A percentile compares a stretch with the other conserved stretches of the same genome.
Conservation (phyloP, 2,113 vertebrate genomes). For the Erythrocercus mccallii region DNA sequence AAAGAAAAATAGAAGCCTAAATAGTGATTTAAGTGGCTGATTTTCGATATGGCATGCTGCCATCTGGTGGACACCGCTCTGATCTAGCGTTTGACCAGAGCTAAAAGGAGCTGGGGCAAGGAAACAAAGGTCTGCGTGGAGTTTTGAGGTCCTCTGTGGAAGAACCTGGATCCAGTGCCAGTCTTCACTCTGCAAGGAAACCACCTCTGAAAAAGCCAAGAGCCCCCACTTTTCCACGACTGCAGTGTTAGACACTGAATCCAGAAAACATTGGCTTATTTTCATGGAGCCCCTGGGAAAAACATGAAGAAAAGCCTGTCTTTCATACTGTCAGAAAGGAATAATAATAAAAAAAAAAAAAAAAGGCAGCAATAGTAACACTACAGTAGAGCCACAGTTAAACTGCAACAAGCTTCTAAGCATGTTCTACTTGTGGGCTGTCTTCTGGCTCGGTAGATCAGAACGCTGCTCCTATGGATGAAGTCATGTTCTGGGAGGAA, state of each 20-base stretch:
- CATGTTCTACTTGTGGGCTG: background rate
- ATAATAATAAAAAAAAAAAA: background rate
- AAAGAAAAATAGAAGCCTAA: background rate
- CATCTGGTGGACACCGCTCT: slow-evolving; percentile 57
- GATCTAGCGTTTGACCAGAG: background rate
- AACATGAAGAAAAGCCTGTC: background rate
- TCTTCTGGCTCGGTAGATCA: background rate
- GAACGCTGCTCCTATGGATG: background rate
- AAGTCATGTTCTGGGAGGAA: background rate
- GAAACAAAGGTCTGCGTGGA: background rate
- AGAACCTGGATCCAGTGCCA: background rate
- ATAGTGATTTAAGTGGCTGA: slow-evolving; percentile 46
- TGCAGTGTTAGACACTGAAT: background rate
- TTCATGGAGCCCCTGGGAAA: background rate
- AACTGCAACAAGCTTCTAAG: background rate
- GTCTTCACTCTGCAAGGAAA: background rate
- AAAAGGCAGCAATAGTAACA: background rate
- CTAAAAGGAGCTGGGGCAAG: background rate
- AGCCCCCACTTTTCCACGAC: background rate
- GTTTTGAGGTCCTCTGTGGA: background rate
- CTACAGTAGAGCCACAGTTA: background rate
- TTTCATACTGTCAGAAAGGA: background rate
- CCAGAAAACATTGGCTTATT: background rate
- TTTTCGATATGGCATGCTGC: slow-evolving; percentile 67
- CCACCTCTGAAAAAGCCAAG: background rate